A percentile compares a stretch with the other conserved stretches of the same genome.
Evolutionary conservation across 2,888 invertebrate genomes (phyloP).

Genomic region (Cheilosia soror): DNA sequence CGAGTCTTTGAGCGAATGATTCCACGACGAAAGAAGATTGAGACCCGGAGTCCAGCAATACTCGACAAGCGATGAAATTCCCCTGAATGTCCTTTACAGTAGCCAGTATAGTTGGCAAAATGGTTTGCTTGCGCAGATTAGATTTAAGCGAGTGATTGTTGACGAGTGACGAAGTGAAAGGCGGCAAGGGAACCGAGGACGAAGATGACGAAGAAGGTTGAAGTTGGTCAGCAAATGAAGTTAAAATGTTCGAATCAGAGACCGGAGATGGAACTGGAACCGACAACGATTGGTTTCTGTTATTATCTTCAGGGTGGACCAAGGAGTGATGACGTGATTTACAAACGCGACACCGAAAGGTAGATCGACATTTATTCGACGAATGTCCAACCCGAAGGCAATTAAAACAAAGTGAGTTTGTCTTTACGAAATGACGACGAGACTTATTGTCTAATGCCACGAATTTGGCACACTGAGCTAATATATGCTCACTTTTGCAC

Average conservation of each 20-base stretch:
- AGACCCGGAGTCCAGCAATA: constrained; percentile 8
- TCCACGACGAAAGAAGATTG: constrained; percentile 12
- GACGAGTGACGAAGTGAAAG: neutral
- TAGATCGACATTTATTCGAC: too few relatives aligned
- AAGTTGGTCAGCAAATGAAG: too few relatives aligned
- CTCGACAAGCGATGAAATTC: neutral
- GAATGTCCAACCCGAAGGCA: constrained; percentile 15
- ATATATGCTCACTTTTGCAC: too few relatives aligned
- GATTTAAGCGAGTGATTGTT: neutral
- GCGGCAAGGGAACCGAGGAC: neutral
- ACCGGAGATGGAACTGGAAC: neutral
- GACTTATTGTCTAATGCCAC: too few relatives aligned
- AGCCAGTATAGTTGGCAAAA: constrained; percentile 10
- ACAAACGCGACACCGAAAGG: too few relatives aligned
- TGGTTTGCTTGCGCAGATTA: neutral
- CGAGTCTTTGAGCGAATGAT: constrained; percentile 2
- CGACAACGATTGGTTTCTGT: neutral
- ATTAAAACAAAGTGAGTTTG: constrained; percentile 3
- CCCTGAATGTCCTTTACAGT: neutral
- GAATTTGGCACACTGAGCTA: neutral
- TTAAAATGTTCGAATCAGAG: too few relatives aligned
- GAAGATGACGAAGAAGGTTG: neutral
- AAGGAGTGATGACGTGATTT: too few relatives aligned
- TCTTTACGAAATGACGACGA: constrained; percentile 1
- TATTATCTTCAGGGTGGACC: neutral